Evolutionary conservation across 1,140 invertebrate species (phyloP).

Genomic region (Rhyzopertha dominica): DNA sequence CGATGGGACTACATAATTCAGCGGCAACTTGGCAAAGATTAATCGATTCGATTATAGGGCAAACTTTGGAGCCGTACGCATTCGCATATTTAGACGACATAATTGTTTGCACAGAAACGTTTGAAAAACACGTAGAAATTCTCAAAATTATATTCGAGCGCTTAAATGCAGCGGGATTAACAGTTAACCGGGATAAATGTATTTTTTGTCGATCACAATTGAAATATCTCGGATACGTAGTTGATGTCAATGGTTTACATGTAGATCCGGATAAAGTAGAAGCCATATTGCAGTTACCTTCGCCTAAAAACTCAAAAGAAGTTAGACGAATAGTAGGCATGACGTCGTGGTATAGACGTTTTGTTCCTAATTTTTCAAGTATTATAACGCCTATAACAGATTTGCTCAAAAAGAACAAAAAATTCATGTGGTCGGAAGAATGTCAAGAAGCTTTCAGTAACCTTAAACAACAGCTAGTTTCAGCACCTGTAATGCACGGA

Average conservation of each 20-base stretch:
- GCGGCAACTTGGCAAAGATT: slow-evolving; percentile 26
- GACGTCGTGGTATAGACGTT: slow-evolving; percentile 43
- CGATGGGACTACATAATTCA: slow-evolving; percentile 44
- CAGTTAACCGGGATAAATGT: slow-evolving; percentile 37
- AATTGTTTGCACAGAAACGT: slow-evolving; percentile 30
- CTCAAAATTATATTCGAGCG: slow-evolving; percentile 22
- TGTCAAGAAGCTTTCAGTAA: too few species aligned
- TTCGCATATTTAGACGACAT: slow-evolving; percentile 39
- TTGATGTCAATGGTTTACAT: slow-evolving; percentile 32
- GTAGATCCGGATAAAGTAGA: slow-evolving; percentile 41
- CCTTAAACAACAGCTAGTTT: too few species aligned
- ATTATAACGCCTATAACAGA: too few species aligned
- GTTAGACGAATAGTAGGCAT: slow-evolving; percentile 48
- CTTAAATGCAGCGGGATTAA: too few species aligned
- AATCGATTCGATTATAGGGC: slow-evolving; percentile 16
- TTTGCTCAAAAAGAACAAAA: too few species aligned
- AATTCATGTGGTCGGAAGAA: too few species aligned
- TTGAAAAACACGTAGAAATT: slow-evolving; percentile 30
- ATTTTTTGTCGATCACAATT: slow-evolving; percentile 31
- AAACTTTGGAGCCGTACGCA: slow-evolving; percentile 21
- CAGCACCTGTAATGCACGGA: too few species aligned
- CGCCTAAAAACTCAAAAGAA: slow-evolving; percentile 38
- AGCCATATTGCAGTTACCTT: slow-evolving; percentile 37
- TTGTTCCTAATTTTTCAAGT: slow-evolving; percentile 39
- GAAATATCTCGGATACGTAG: slow-evolving; percentile 40